phyloP scores from a whole-genome alignment of 2,888 invertebrate genomes.

The Cenopis cana region DNA sequence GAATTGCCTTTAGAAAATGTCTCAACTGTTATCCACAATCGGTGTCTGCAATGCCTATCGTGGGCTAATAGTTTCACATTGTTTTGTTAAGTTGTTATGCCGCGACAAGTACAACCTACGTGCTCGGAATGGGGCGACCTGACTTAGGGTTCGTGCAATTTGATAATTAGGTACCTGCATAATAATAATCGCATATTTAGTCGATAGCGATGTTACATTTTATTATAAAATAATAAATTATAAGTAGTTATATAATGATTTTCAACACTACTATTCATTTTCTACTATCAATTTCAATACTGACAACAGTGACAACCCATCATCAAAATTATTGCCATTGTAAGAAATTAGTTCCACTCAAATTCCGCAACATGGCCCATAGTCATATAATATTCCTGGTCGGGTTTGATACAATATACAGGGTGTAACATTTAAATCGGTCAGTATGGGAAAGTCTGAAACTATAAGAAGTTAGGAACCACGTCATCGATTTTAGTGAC shows the following conservation, averaged over 20 bases:
- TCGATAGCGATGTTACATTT: slow-evolving; percentile 2
- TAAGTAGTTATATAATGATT: slow-evolving; percentile 2
- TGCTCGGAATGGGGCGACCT: background rate
- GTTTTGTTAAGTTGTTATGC: slow-evolving; percentile 7
- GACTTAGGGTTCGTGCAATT: slow-evolving; percentile 2
- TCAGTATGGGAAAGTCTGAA: too few species aligned
- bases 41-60: slow-evolving; percentile 11
- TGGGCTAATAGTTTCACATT: slow-evolving; percentile 10
- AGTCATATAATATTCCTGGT: too few species aligned
- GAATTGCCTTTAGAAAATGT: background rate
- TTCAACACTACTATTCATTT: too few species aligned
- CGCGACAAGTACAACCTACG: slow-evolving; percentile 1
- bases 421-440: too few species aligned
- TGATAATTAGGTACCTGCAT: background rate
- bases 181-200: background rate
- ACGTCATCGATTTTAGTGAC: too few species aligned
- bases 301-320: too few species aligned
- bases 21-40: slow-evolving; percentile 13
- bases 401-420: too few species aligned
- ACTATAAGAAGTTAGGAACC: too few species aligned
- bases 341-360: too few species aligned
- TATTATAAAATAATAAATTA: background rate
- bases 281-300: too few species aligned
- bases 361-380: too few species aligned
- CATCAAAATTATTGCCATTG: too few species aligned